These are phyloP conservation scores for Drosophila ustulata DNA, from an alignment of 2,888 invertebrate genomes.

Conservation along the genomic window DNA sequence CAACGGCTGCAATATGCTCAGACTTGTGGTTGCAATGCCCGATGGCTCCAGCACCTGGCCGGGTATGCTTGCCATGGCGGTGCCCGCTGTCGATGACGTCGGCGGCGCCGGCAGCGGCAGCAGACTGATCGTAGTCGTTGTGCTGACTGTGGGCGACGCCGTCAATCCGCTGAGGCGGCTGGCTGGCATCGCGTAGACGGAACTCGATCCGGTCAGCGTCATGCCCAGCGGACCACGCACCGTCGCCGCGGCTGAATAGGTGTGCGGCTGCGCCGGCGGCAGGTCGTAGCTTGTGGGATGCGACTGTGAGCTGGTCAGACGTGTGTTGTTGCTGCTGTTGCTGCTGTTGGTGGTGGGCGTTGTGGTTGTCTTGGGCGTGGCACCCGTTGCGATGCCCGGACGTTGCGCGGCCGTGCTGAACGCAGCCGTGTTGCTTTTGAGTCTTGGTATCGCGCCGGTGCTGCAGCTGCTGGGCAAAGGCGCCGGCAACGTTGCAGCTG, in stretches of 20 bases:
- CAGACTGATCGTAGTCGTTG: constrained; percentile 71
- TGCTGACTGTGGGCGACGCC: constrained; percentile 43
- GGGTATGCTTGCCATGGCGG: constrained; percentile 62
- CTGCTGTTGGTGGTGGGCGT: constrained; percentile 47
- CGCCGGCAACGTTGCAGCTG: constrained; percentile 23
- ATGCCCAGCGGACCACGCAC: constrained; percentile 81
- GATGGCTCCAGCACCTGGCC: constrained; percentile 75
- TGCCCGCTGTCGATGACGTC: constrained; percentile 37
- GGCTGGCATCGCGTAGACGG: constrained; percentile 65
- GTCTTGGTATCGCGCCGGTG: constrained; percentile 56
- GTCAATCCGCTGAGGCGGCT: constrained; percentile 19
- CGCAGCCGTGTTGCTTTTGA: constrained; percentile 47
- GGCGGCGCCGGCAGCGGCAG: constrained; percentile 76
- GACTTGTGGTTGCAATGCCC: constrained; percentile 67
- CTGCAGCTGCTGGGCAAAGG: constrained; percentile 52
- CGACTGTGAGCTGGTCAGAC: constrained; percentile 67
- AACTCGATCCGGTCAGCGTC: constrained; percentile 72
- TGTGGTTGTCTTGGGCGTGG: constrained; percentile 65
- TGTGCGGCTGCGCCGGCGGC: constrained; percentile 81
- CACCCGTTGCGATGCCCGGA: constrained; percentile 66
- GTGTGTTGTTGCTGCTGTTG: constrained; percentile 53
- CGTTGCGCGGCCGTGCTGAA: constrained; percentile 44
- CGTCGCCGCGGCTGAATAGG: constrained; percentile 74
- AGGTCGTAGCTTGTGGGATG: constrained; percentile 74
- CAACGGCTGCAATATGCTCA: constrained; percentile 71